Evolutionary conservation across 2,113 vertebrate genomes (phyloP).

Genomic region (Platichthys stellatus): DNA sequence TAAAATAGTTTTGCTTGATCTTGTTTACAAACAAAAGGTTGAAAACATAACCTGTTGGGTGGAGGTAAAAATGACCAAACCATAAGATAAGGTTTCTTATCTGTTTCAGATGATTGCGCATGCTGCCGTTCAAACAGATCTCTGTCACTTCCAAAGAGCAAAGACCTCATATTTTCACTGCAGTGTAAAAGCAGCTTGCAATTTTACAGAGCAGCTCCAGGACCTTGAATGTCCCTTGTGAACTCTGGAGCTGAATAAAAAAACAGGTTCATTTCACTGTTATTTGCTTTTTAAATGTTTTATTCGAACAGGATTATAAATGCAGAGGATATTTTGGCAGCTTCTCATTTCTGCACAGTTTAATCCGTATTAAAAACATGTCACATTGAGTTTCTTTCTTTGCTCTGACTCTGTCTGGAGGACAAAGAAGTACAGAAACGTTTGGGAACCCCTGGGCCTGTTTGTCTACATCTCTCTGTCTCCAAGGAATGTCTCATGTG

Average conservation of each 20-base stretch:
- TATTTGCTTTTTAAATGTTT: not conserved
- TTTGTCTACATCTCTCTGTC: constrained; percentile 56
- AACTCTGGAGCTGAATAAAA: not conserved
- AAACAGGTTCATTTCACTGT: not conserved
- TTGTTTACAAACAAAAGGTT: too few relatives aligned
- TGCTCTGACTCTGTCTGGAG: not conserved
- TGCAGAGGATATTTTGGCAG: not conserved
- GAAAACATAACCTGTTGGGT: too few relatives aligned
- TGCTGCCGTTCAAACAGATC: too few relatives aligned
- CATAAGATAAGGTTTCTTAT: not conserved
- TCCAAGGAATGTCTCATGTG: constrained; percentile 69
- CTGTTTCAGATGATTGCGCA: not conserved
- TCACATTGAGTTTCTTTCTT: not conserved
- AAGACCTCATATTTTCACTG: not conserved
- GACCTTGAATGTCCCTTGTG: not conserved
- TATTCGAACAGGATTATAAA: not conserved
- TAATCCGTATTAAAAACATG: not conserved
- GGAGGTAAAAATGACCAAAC: not conserved
- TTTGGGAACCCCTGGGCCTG: constrained; percentile 32
- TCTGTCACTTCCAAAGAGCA: too few relatives aligned
- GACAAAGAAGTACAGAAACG: not conserved
- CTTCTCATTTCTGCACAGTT: not conserved
- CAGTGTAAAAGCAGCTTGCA: not conserved
- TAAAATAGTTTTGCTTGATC: not conserved
- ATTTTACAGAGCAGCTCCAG: not conserved